Evolutionary conservation across 2,113 vertebrate genomes (phyloP).

Genomic region (Tyrannus savana): DNA sequence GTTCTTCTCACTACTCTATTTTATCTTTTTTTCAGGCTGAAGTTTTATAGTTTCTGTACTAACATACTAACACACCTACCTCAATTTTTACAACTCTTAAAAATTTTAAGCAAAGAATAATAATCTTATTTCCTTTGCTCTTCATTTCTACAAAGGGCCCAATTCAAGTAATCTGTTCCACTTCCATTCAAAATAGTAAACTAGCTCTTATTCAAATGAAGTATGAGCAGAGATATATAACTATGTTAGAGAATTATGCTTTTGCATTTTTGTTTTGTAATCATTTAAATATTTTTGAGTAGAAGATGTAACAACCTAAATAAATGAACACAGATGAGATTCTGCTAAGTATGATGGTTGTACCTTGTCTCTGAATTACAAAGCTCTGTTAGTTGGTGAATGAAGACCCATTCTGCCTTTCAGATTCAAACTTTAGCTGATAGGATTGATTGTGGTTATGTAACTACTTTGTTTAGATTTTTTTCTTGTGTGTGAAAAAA

Average conservation of each 20-base stretch:
- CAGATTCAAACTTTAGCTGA: not conserved
- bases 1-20: not conserved
- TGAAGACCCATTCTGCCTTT: not conserved
- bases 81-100: not conserved
- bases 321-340: not conserved
- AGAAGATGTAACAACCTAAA: not conserved
- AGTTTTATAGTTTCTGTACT: accelerated
- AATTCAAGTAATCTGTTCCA: not conserved
- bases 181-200: not conserved
- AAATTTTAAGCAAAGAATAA: not conserved
- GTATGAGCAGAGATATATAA: not conserved
- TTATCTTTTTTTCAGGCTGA: not conserved
- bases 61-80: not conserved
- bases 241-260: not conserved
- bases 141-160: not conserved
- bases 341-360: not conserved
- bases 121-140: not conserved
- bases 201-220: not conserved
- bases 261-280: not conserved
- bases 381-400: not conserved
- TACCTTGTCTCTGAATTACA: not conserved
- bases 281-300: not conserved
- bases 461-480: not conserved
- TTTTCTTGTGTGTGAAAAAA: not conserved
- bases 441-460: not conserved